Percentiles rank a stretch among this genome's conserved stretches.
These are phyloP conservation scores for Rhabdomys pumilio DNA, from an alignment of 2,797 vertebrate species.

Conservation along the genomic window DNA sequence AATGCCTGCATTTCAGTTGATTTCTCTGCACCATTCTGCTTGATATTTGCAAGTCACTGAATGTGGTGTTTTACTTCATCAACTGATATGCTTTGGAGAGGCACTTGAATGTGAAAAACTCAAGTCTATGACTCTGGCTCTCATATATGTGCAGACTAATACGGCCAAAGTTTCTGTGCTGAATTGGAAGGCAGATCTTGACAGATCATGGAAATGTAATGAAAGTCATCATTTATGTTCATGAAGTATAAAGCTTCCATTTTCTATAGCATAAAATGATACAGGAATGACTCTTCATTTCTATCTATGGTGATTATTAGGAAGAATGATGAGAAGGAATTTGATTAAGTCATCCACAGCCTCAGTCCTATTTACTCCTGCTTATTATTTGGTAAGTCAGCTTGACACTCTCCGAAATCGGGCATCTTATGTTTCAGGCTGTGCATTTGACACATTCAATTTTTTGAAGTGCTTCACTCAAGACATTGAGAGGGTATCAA, in stretches of 20 bases:
- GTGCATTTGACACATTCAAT: background rate
- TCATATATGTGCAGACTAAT: background rate
- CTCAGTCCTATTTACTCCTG: background rate
- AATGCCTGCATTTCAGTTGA: slow-evolving; percentile 66
- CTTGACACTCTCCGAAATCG: background rate
- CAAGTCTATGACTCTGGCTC: background rate
- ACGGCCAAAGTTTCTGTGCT: background rate
- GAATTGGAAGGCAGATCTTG: slow-evolving; percentile 63
- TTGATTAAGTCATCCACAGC: background rate
- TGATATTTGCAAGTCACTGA: slow-evolving; percentile 71
- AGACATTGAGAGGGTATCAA: background rate
- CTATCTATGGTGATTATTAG: background rate
- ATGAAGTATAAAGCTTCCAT: slow-evolving; percentile 28
- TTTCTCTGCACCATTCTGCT: slow-evolving; percentile 76
- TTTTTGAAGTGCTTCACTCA: background rate
- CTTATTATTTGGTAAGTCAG: background rate
- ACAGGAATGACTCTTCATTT: background rate
- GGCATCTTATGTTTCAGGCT: background rate
- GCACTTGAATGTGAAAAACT: slow-evolving; percentile 32
- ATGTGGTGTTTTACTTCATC: slow-evolving; percentile 66
- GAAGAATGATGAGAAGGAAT: background rate
- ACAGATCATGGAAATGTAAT: slow-evolving; percentile 43
- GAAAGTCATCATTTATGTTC: slow-evolving; percentile 55
- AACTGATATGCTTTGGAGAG: background rate
- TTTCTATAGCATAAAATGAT: slow-evolving; percentile 53